Evolutionary conservation across 1,140 invertebrate species (phyloP).

Genomic region (Caligus rogercresseyi): DNA sequence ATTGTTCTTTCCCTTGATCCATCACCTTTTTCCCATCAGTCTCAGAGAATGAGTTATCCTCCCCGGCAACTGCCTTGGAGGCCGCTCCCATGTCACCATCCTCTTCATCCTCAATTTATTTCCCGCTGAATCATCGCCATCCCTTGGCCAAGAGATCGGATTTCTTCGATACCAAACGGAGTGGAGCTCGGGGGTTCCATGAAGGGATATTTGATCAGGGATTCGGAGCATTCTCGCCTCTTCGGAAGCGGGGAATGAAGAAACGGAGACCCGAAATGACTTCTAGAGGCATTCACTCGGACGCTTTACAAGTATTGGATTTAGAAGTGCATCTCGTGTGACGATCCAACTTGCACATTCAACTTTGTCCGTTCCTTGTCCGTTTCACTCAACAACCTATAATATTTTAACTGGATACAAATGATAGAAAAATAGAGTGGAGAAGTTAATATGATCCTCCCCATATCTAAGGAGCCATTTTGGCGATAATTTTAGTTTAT

Average conservation of each 20-base stretch:
- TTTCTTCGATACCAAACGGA: conserved; percentile 26
- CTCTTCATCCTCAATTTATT: background rate
- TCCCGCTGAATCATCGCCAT: background rate
- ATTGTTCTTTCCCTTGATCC: background rate
- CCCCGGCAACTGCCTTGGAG: background rate
- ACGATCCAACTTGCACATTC: background rate
- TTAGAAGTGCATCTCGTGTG: conserved; percentile 1
- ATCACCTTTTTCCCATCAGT: background rate
- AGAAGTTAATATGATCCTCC: too few species aligned
- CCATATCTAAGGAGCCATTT: too few species aligned
- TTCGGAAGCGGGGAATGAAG: conserved; percentile 25
- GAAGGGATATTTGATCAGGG: conserved; percentile 34
- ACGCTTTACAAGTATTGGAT: conserved; percentile 18
- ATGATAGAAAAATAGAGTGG: too few species aligned
- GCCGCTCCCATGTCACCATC: background rate
- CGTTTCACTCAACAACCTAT: too few species aligned
- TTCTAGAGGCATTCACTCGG: conserved; percentile 20
- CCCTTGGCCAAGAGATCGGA: too few species aligned
- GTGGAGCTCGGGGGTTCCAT: conserved; percentile 32
- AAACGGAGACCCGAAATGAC: conserved; percentile 26
- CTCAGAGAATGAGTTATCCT: background rate
- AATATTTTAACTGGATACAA: too few species aligned
- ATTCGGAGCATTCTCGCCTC: conserved; percentile 32
- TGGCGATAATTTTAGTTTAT: too few species aligned
- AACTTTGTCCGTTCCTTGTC: too few species aligned